Conservation (phyloP, 2,797 vertebrate species). For the Helicolenus hilgendorfi region DNA sequence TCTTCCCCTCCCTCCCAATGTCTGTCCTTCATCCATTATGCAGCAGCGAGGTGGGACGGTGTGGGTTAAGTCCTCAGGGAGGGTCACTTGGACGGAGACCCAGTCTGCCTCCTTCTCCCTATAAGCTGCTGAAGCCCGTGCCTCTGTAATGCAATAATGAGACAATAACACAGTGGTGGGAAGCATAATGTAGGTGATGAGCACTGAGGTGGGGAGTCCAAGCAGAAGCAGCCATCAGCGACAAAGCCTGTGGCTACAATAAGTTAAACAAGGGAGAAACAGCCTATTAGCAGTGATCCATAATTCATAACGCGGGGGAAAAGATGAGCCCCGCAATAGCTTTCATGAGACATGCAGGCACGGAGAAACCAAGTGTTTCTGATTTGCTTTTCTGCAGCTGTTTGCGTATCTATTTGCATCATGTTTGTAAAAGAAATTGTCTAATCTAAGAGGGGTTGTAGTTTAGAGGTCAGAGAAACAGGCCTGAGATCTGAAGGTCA, state of each 20-base stretch:
- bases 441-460: not conserved
- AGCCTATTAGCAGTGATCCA: constrained; percentile 79
- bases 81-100: constrained; percentile 81
- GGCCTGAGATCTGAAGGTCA: constrained; percentile 9
- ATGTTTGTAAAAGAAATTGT: constrained; percentile 13
- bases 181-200: constrained; percentile 54
- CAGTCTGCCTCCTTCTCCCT: constrained; percentile 23
- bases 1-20: constrained; percentile 46
- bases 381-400: not conserved
- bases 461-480: constrained; percentile 1
- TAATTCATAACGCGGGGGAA: constrained; percentile 79
- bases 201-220: constrained; percentile 8
- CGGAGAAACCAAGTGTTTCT: not conserved
- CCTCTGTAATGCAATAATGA: constrained; percentile 62
- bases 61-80: constrained; percentile 80
- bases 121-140: constrained; percentile 25
- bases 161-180: constrained; percentile 73
- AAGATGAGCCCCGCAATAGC: constrained; percentile 20
- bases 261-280: constrained; percentile 79
- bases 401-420: constrained; percentile 16
- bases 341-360: constrained; percentile 36
- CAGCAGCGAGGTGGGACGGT: constrained; percentile 74
- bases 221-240: constrained; percentile 28
- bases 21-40: constrained; percentile 90
- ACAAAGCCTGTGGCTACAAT: constrained; percentile 44